Evolutionary conservation across 2,797 vertebrate species (phyloP).

Genomic region (Hoplostethus mediterraneus): DNA sequence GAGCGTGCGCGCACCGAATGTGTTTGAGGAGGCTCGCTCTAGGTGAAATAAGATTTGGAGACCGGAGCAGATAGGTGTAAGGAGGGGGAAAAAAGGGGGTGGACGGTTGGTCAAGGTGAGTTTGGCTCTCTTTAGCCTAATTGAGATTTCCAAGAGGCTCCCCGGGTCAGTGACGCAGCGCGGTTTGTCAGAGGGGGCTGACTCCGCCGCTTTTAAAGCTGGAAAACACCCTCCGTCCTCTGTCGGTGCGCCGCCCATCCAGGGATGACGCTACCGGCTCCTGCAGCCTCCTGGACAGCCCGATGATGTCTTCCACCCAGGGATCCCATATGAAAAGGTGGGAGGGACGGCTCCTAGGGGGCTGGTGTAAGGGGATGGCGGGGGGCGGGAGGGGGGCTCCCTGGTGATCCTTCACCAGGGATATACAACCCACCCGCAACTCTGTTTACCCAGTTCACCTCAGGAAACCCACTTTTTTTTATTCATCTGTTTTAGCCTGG

Average conservation of each 20-base stretch:
- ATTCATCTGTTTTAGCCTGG: too few species aligned
- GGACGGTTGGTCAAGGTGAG: conserved; percentile 58
- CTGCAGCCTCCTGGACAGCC: conserved; percentile 71
- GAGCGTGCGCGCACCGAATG: conserved; percentile 14
- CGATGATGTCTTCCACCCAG: conserved; percentile 68
- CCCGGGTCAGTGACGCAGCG: conserved; percentile 90
- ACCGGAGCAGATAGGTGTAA: conserved; percentile 47
- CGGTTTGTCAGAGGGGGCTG: conserved; percentile 79
- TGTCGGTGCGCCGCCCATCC: conserved; percentile 81
- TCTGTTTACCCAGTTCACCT: too few species aligned
- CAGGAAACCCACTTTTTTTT: too few species aligned
- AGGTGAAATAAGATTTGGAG: conserved; percentile 2
- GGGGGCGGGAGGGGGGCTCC: too few species aligned
- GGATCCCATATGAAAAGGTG: conserved; percentile 74
- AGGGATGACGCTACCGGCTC: conserved; percentile 86
- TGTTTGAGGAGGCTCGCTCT: neutral
- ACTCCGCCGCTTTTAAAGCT: conserved; percentile 93
- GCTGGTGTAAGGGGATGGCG: too few species aligned
- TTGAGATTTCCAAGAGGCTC: conserved; percentile 80
- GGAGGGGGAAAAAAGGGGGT: neutral
- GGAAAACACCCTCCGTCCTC: conserved; percentile 92
- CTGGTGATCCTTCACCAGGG: too few species aligned
- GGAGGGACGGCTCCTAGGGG: conserved; percentile 13
- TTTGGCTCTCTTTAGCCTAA: conserved; percentile 57
- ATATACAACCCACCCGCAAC: too few species aligned